Evolutionary conservation across 2,888 invertebrate genomes (phyloP).

Genomic region (Pemphredon lugubris): DNA sequence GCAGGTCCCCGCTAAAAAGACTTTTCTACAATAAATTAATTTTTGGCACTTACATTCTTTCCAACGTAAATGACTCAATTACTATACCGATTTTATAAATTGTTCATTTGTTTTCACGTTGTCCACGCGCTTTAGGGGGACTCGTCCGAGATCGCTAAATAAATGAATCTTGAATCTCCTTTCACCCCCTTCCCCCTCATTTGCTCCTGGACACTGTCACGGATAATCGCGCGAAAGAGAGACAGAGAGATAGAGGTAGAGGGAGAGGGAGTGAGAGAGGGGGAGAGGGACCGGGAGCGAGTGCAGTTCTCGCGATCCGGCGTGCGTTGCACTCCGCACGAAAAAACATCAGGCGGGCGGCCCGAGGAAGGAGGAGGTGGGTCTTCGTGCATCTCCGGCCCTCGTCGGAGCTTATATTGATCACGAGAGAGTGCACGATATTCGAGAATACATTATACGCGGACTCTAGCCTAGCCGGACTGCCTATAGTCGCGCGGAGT

Average conservation of each 20-base stretch:
- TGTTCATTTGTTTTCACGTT: too few relatives aligned
- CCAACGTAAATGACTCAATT: too few relatives aligned
- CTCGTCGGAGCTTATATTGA: slow-evolving; percentile 78
- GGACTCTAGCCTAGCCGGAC: slow-evolving; percentile 70
- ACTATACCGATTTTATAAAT: too few relatives aligned
- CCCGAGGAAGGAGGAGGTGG: slow-evolving; percentile 57
- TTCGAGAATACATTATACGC: slow-evolving; percentile 72
- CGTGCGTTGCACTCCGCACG: slow-evolving; percentile 67
- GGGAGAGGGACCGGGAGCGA: slow-evolving; percentile 13
- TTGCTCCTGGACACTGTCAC: slow-evolving; percentile 57
- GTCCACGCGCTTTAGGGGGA: too few relatives aligned
- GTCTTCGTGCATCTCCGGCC: slow-evolving; percentile 76
- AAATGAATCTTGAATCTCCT: too few relatives aligned
- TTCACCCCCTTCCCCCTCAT: slow-evolving; percentile 6
- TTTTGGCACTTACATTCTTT: too few relatives aligned
- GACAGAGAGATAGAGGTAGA: slow-evolving; percentile 5
- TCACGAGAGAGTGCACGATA: slow-evolving; percentile 77
- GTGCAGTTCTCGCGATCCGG: slow-evolving; percentile 65
- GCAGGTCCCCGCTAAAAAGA: too few relatives aligned
- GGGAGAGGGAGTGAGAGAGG: slow-evolving; percentile 1
- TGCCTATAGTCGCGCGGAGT: slow-evolving; percentile 65
- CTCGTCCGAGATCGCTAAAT: too few relatives aligned
- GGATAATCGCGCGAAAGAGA: slow-evolving; percentile 54
- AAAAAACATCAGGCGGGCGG: slow-evolving; percentile 61
- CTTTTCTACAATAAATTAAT: too few relatives aligned